Conservation (phyloP, 2,888 invertebrate species). For the Spodoptera exigua region DNA sequence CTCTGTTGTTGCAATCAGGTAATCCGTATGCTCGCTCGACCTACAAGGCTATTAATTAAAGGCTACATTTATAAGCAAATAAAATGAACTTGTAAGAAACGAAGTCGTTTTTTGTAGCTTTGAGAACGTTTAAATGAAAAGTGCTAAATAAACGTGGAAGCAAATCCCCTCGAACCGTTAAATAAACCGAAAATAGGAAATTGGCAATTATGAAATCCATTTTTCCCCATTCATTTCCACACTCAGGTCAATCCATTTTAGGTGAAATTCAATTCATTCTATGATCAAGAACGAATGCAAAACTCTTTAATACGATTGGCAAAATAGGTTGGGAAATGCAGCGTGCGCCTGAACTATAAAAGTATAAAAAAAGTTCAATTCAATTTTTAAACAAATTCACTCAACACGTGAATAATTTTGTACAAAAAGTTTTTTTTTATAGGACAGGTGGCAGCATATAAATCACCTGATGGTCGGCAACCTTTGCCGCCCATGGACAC, state of each 20-base stretch:
- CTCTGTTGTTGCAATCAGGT: too few species aligned
- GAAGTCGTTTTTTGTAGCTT: too few species aligned
- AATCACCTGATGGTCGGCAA: too few species aligned
- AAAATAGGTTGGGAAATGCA: conserved; percentile 31
- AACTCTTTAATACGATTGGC: conserved; percentile 32
- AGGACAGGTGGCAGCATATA: too few species aligned
- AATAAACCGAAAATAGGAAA: neutral
- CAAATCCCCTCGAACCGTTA: neutral
- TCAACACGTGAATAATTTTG: neutral
- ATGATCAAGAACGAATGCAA: conserved; percentile 36
- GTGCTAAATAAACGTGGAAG: neutral
- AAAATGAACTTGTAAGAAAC: too few species aligned
- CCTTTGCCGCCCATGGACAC: too few species aligned
- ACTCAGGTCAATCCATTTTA: conserved; percentile 27
- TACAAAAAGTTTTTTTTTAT: neutral
- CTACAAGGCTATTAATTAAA: too few species aligned
- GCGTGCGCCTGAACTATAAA: conserved; percentile 3
- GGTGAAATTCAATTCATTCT: conserved; percentile 37
- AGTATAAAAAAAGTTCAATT: conserved; percentile 4
- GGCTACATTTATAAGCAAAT: too few species aligned
- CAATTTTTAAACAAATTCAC: conserved; percentile 1
- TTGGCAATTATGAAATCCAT: conserved; percentile 23
- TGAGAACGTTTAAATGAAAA: neutral
- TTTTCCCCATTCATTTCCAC: conserved; percentile 14
- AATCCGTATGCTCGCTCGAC: too few species aligned